Conservation (phyloP, 2,113 vertebrate genomes). For the Corythaeola cristata region DNA sequence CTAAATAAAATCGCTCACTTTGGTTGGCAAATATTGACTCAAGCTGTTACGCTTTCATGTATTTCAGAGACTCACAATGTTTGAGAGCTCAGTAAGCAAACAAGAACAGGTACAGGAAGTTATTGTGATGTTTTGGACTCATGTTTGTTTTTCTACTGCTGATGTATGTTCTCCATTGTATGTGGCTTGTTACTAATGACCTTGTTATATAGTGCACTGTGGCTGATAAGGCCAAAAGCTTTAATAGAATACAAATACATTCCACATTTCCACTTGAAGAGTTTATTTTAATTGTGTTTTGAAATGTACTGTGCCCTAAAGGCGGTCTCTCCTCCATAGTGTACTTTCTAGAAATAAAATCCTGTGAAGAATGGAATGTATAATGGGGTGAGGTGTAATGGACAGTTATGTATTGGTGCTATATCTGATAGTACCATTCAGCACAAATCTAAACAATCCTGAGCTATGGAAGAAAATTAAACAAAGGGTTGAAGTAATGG, state of each 20-base stretch:
- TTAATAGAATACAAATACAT: constrained; percentile 71
- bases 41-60: constrained; percentile 81
- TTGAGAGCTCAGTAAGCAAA: constrained; percentile 82
- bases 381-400: constrained; percentile 15
- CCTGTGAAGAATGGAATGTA: constrained; percentile 21
- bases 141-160: constrained; percentile 75
- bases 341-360: constrained; percentile 56
- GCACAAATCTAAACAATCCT: neutral
- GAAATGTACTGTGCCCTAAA: constrained; percentile 64
- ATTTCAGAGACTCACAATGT: constrained; percentile 79
- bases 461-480: neutral
- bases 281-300: constrained; percentile 78
- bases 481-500: neutral
- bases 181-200: constrained; percentile 73
- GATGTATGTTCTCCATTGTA: constrained; percentile 71
- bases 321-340: constrained; percentile 28
- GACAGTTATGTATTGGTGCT: constrained; percentile 1
- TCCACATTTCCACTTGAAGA: constrained; percentile 73
- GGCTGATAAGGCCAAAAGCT: constrained; percentile 73
- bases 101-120: constrained; percentile 82
- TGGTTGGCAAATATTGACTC: constrained; percentile 81
- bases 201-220: constrained; percentile 62
- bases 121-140: constrained; percentile 73
- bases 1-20: constrained; percentile 80
- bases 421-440: neutral